Base-by-base conservation (phyloP, 1,140 invertebrate species). In the Leptinotarsa lineolata region DNA sequence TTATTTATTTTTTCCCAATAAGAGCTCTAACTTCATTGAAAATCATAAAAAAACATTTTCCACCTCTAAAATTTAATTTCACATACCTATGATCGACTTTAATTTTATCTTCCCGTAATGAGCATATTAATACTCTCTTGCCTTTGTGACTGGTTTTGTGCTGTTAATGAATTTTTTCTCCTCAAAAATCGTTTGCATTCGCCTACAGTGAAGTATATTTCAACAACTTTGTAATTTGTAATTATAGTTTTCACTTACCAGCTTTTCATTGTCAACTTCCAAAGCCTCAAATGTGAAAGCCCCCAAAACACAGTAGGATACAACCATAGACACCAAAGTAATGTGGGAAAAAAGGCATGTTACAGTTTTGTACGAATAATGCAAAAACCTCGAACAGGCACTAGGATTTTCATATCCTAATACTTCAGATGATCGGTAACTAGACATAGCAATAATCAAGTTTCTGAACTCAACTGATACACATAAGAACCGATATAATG, bases 331-430 rank as follows among this genome's bases (percentile, higher is more conserved):
- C 74, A 96, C 90, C 68, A 97, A 89, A 76, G 94, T 92, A 76
- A 96, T 92, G 86, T 97, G 95, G 0, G 94, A 95, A 79, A 96
- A 94, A 60, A 96, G 87, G 86, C 94, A 94, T 76, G 93, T 92
- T 84, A 91, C 91, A 68, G 94, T 89, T 83, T 93, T 93, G 92
- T 93, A 94, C 16, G 91, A 81, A 72, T 82, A 83, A 68, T 78
- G 79, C 20, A 84, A 64, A 71, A 82, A 80, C 64, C 76, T 80
- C 2, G 79, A 48, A 74, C 83, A 84, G 13, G 72, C 72, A 68
- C 78, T 81, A 16, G 79, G 81, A 72, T 78, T 77, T 69, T 78
- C 77, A 3, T 72, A 72, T n/a, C 82, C 79, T 24, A 79, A 63
- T n/a, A 77, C 76, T 73, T 83, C 82, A 21, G 81, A 78, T 73